phyloP scores from a whole-genome alignment of 2,888 invertebrate species.

The Nebria brevicollis region DNA sequence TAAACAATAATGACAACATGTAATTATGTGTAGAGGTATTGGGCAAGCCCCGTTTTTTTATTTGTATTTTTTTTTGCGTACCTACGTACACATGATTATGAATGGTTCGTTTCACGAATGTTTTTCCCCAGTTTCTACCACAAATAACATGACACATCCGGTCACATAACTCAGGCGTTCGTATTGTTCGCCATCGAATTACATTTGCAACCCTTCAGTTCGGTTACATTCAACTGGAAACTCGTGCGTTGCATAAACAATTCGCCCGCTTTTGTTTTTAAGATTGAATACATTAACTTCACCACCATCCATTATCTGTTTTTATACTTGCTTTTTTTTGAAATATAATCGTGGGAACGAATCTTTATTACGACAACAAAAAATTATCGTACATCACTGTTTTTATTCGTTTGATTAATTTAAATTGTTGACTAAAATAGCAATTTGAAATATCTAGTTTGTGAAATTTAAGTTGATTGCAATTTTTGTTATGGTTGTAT shows the following conservation, averaged over 20 bases:
- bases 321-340: neutral
- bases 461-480: neutral
- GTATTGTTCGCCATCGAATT: neutral
- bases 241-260: neutral
- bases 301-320: neutral
- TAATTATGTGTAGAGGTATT: constrained; percentile 18
- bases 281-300: neutral
- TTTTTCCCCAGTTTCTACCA: neutral
- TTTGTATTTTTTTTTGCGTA: constrained; percentile 11
- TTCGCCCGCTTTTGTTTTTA: neutral
- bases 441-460: neutral
- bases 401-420: neutral
- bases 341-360: neutral
- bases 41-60: constrained; percentile 14
- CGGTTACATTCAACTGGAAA: neutral
- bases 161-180: neutral
- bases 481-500: neutral
- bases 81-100: neutral
- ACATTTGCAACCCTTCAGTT: too few relatives aligned
- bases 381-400: neutral
- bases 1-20: constrained; percentile 15
- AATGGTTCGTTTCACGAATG: constrained; percentile 3
- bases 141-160: constrained; percentile 7
- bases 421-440: neutral
- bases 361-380: neutral